These are phyloP conservation scores for Drosophila grimshawi DNA, from an alignment of 1,140 invertebrate genomes.

Conservation along the genomic window DNA sequence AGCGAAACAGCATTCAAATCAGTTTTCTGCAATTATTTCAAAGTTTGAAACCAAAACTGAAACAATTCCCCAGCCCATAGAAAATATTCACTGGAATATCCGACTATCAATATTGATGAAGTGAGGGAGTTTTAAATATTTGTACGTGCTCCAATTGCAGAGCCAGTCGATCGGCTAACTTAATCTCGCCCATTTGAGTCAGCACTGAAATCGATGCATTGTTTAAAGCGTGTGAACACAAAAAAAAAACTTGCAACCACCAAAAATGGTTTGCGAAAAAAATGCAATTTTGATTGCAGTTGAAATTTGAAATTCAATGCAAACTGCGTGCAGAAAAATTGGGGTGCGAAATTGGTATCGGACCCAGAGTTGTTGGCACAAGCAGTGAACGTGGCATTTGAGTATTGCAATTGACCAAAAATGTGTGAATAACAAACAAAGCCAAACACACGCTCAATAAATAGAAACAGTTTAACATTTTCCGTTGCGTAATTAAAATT, in stretches of 20 bases:
- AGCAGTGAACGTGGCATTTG: conserved; percentile 22
- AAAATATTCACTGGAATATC: no score
- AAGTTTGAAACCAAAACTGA: no score
- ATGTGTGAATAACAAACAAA: neutral
- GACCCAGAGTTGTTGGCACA: neutral
- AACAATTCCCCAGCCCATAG: no score
- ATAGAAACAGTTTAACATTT: conserved; percentile 14
- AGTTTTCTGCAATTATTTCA: no score
- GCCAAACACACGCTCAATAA: neutral
- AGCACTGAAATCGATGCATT: conserved; percentile 22
- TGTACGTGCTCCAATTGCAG: conserved; percentile 27
- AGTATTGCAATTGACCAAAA: conserved; percentile 9
- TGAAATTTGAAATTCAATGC: neutral
- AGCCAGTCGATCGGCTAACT: conserved; percentile 44
- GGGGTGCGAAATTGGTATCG: conserved; percentile 6
- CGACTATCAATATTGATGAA: no score
- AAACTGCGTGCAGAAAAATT: conserved; percentile 14
- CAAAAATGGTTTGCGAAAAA: conserved; percentile 14
- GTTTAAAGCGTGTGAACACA: conserved; percentile 2
- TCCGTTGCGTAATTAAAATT: conserved; percentile 15
- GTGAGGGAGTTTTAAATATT: neutral
- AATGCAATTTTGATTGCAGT: neutral
- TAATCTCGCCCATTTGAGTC: conserved; percentile 47
- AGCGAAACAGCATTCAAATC: no score
- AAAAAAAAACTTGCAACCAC: conserved; percentile 3